These are phyloP conservation scores for Pagrus major DNA, from an alignment of 2,113 vertebrate genomes.

Conservation along the genomic window DNA sequence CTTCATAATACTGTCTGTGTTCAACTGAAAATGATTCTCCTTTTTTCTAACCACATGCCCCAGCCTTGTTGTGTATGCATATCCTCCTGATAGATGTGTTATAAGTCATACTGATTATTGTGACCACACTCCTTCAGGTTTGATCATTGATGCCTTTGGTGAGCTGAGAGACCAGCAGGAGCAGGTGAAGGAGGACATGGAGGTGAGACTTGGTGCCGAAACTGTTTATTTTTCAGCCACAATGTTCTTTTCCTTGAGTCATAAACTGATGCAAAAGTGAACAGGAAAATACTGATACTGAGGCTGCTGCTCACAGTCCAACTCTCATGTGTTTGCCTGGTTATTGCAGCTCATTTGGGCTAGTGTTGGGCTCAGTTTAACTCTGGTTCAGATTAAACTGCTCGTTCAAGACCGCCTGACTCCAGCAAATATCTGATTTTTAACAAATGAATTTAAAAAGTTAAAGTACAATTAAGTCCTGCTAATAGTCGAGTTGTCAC, in stretches of 20 bases:
- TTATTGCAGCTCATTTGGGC: no score
- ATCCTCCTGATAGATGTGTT: neutral
- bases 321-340: no score
- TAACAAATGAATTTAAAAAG: no score
- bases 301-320: no score
- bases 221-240: no score
- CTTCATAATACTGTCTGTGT: neutral
- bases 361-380: no score
- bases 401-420: no score
- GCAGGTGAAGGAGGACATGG: slow-evolving; percentile 99
- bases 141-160: slow-evolving; percentile 98
- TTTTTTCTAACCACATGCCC: neutral
- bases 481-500: no score
- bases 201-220: slow-evolving; percentile 83
- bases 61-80: neutral
- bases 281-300: neutral
- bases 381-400: no score
- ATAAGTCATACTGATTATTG: neutral
- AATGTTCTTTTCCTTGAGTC: neutral
- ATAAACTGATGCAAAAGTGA: neutral
- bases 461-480: no score
- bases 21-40: neutral
- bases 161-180: slow-evolving; percentile 99
- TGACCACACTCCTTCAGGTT: slow-evolving; percentile 83
- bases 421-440: no score